A percentile compares a stretch with the other conserved stretches of the same genome.
Evolutionary conservation across 2,797 vertebrate genomes (phyloP).

Genomic region (Nothura maculosa): DNA sequence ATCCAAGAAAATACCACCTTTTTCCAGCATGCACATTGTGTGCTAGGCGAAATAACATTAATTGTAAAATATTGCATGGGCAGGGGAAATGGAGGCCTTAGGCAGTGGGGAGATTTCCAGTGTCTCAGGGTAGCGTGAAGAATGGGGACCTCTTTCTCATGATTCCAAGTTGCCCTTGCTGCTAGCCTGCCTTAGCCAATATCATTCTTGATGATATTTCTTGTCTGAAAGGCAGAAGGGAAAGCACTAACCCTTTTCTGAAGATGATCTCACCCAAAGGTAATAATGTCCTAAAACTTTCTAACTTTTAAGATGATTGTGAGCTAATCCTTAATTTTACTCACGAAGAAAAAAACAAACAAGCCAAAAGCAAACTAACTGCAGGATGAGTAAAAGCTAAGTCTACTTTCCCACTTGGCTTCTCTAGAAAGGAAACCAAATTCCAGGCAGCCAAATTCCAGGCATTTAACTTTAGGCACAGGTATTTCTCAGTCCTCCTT

Average conservation of each 20-base stretch:
- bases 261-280: slow-evolving; percentile 36
- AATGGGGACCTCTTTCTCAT: background rate
- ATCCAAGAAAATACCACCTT: background rate
- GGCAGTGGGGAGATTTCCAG: background rate
- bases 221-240: slow-evolving; percentile 7
- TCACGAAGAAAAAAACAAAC: background rate
- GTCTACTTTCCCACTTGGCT: background rate
- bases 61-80: background rate
- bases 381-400: background rate
- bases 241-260: background rate
- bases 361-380: background rate
- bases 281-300: slow-evolving; percentile 39
- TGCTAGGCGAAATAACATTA: background rate
- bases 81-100: background rate
- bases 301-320: background rate
- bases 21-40: background rate
- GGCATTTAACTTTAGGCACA: background rate
- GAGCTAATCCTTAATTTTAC: background rate
- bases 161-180: background rate
- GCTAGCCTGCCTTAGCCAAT: background rate
- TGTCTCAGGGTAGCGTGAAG: background rate
- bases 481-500: background rate
- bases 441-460: background rate
- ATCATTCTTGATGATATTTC: background rate
- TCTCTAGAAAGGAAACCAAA: background rate